Percentiles rank a stretch among this genome's conserved stretches.
These are phyloP conservation scores for Asbolus verrucosus DNA, from an alignment of 1,140 invertebrate genomes.

Conservation along the genomic window DNA sequence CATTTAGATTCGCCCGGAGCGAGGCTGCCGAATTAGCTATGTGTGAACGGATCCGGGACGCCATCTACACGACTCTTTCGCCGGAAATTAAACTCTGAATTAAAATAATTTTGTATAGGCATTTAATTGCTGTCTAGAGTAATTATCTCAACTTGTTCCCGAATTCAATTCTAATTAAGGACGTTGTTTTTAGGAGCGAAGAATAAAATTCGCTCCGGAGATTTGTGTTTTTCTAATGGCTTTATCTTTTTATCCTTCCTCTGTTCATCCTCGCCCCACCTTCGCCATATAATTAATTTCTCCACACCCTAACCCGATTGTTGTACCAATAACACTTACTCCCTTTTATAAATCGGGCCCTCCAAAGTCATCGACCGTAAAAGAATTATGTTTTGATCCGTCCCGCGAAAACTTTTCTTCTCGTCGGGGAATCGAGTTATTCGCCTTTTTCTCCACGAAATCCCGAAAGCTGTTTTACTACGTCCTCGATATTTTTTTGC, in stretches of 20 bases:
- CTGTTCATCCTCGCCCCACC: background rate
- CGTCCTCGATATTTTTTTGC: too few species aligned
- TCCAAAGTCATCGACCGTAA: too few species aligned
- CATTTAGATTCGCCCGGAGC: conserved; percentile 48
- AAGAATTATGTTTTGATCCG: too few species aligned
- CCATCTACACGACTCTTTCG: conserved; percentile 42
- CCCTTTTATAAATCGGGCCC: too few species aligned
- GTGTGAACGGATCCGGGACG: conserved; percentile 42
- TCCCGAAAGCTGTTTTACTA: too few species aligned
- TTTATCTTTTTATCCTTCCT: conserved; percentile 28
- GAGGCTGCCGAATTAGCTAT: conserved; percentile 49
- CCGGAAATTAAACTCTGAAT: conserved; percentile 54
- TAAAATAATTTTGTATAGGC: conserved; percentile 57
- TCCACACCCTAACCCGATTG: background rate
- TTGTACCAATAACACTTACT: background rate
- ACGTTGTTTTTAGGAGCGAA: conserved; percentile 47
- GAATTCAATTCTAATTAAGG: conserved; percentile 53
- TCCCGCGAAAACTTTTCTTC: too few species aligned
- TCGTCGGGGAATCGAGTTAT: too few species aligned
- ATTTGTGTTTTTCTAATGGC: conserved; percentile 37
- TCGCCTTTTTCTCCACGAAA: too few species aligned
- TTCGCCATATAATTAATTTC: conserved; percentile 8
- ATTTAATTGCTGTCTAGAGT: conserved; percentile 53
- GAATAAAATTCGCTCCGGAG: conserved; percentile 46
- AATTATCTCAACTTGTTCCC: conserved; percentile 50